Evolutionary conservation across 2,888 invertebrate species (phyloP).

Genomic region (Willowsia nigromaculata): DNA sequence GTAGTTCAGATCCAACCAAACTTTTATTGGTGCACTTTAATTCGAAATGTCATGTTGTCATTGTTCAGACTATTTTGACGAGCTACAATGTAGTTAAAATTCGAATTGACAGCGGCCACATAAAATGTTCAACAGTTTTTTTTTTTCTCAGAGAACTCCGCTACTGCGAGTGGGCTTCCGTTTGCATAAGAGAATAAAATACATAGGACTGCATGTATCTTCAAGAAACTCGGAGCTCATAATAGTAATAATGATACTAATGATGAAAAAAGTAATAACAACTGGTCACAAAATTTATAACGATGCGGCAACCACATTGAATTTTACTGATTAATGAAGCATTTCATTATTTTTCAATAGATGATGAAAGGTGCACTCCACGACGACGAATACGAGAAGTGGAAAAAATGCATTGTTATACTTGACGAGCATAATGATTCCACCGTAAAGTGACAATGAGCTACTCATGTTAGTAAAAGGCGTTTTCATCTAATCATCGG

Average conservation of each 20-base stretch:
- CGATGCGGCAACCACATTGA: slow-evolving; percentile 38
- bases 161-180: background rate
- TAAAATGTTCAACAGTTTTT: background rate
- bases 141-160: background rate
- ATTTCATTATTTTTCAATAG: slow-evolving; percentile 65
- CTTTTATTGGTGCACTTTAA: background rate
- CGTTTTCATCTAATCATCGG: background rate
- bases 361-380: slow-evolving; percentile 9
- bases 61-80: background rate
- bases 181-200: no score
- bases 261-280: background rate
- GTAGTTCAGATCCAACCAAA: background rate
- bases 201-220: no score
- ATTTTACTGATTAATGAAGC: slow-evolving; percentile 69
- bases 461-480: background rate
- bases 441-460: slow-evolving; percentile 17
- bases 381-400: background rate
- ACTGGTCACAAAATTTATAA: background rate
- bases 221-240: background rate
- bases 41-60: background rate
- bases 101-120: no score
- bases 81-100: no score
- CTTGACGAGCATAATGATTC: background rate
- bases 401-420: slow-evolving; percentile 25
- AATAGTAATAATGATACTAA: background rate